Evolutionary conservation across 2,888 invertebrate species (phyloP).

Genomic region (Eupithecia insigniata): DNA sequence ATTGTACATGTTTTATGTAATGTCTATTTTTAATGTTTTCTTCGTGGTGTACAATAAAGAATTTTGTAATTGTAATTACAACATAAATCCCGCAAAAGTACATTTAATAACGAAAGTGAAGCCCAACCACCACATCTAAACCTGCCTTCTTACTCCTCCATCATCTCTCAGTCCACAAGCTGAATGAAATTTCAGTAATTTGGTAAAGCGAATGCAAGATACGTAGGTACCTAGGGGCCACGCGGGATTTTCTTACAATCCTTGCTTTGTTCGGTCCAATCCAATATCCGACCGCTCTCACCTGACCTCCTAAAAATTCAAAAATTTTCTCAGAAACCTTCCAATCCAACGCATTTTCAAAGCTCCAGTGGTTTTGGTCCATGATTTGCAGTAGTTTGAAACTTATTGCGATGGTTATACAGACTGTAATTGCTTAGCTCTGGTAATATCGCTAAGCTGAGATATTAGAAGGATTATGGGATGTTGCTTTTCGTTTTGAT

Average conservation of each 20-base stretch:
- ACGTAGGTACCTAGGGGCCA: constrained; percentile 70
- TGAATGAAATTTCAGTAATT: constrained; percentile 83
- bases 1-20: too few relatives aligned
- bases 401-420: constrained; percentile 55
- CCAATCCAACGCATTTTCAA: constrained; percentile 41
- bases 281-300: constrained; percentile 32
- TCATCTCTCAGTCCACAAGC: constrained; percentile 67
- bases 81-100: neutral
- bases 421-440: constrained; percentile 53
- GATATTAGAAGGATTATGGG: constrained; percentile 70
- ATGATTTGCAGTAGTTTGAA: constrained; percentile 51
- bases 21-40: too few relatives aligned
- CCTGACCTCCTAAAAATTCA: constrained; percentile 34
- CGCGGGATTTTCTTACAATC: constrained; percentile 81
- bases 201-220: constrained; percentile 83
- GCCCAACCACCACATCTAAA: neutral
- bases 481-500: constrained; percentile 65
- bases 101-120: neutral
- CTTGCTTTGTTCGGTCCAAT: constrained; percentile 69
- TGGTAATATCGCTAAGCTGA: constrained; percentile 57
- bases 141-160: neutral
- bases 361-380: constrained; percentile 61
- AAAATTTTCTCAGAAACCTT: constrained; percentile 29
- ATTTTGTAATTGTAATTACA: too few relatives aligned
- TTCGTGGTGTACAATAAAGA: too few relatives aligned